Base-by-base conservation (phyloP, 1,140 invertebrate genomes). In the Lordiphosa collinella region DNA sequence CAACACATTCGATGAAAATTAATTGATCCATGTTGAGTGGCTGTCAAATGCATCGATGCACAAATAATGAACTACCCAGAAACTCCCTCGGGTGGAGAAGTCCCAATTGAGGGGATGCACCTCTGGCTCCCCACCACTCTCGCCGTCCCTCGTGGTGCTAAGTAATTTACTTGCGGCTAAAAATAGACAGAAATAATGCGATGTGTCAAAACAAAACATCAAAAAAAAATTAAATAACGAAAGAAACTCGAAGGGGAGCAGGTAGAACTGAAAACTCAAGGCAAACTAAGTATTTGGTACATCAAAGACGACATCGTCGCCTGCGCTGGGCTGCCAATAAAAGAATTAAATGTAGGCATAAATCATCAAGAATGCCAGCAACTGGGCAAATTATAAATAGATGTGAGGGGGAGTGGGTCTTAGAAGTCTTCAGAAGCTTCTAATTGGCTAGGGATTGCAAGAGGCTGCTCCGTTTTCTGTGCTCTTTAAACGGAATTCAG, bases 121-220 rank as follows among this genome's bases (percentile, higher is more conserved):
- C 16, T 46, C n/a, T 32, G 25, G 37, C 49, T 16, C 41, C 32
- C 22, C 46, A 36, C 8, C 25, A 25, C 14, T 32, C 22, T 25
- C 18, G 18, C 0, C 18, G 34, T 16, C 14, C 11, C 9, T 14
- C 16, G 52, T 9, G 34, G 68, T 61, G 52, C 62, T 63, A 61
- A 82, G 72, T 78, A 76, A 78, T 73, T 82, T 72, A 69, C 67
- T 50, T 34, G 48, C n/a, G 41, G 5, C 78, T 61, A 65, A 72
- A 84, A 82, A 82, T 84, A 82, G 44, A n/a, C 72, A 35, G 44
- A 65, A 84, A 82, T 84, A 84, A 82, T 82, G 78, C 46, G 71
- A 67, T 75, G 76, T 80, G 76, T 80, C 76, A 82, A 80, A 80
- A 80, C 76, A 80, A 64, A 82, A 84, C 76, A 80, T 80, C 78